phyloP scores from a whole-genome alignment of 2,888 invertebrate species.

The Agonopterix subpropinquella region DNA sequence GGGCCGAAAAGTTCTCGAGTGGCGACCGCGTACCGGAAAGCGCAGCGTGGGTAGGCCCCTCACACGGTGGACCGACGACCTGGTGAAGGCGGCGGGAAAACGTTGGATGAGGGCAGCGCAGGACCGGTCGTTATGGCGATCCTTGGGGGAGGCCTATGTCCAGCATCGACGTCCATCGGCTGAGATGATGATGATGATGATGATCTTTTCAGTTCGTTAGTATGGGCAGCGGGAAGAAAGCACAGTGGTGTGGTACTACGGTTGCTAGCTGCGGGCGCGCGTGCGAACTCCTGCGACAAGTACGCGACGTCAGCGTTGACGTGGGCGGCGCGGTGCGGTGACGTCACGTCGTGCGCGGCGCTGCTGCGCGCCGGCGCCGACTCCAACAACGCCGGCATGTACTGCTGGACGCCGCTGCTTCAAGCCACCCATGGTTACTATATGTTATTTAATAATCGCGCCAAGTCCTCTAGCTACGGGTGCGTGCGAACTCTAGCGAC shows the following conservation, averaged over 20 bases:
- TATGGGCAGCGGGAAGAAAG: constrained; percentile 97
- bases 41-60: too few relatives aligned
- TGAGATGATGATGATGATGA: too few relatives aligned
- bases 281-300: constrained; percentile 96
- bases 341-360: constrained; percentile 86
- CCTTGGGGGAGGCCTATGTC: too few relatives aligned
- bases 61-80: too few relatives aligned
- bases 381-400: constrained; percentile 96
- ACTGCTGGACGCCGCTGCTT: constrained; percentile 96
- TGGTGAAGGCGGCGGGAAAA: too few relatives aligned
- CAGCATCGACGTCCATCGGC: too few relatives aligned
- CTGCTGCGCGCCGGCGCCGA: constrained; percentile 91
- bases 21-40: too few relatives aligned
- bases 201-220: constrained; percentile 84
- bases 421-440: constrained; percentile 80
- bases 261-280: constrained; percentile 90
- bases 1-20: too few relatives aligned
- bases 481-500: constrained; percentile 96
- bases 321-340: constrained; percentile 96
- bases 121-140: too few relatives aligned
- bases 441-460: background rate
- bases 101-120: too few relatives aligned
- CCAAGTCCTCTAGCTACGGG: constrained; percentile 82
- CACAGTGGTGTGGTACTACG: constrained; percentile 89
- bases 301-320: constrained; percentile 97